Percentiles rank a stretch among this genome's conserved stretches.
These are phyloP conservation scores for Himantopus leucocephalus DNA, from an alignment of 2,113 vertebrate species.

Conservation along the genomic window DNA sequence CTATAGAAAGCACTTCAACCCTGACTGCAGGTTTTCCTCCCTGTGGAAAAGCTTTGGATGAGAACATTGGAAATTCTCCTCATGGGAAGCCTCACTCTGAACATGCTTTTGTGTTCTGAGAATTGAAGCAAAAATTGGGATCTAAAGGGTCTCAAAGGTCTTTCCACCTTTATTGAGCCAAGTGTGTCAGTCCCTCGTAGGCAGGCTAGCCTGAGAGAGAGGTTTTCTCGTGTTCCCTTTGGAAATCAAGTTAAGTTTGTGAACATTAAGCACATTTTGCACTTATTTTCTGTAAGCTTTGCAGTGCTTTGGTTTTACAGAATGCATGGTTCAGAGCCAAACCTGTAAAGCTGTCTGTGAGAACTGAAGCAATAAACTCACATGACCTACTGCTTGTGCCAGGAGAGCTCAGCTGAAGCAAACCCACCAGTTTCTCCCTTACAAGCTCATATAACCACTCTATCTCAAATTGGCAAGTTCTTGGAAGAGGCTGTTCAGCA, in stretches of 20 bases:
- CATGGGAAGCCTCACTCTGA: not conserved
- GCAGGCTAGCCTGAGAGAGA: not conserved
- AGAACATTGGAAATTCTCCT: not conserved
- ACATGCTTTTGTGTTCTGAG: not conserved
- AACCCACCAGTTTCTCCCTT: not conserved
- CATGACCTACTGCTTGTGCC: not conserved
- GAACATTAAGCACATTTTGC: not conserved
- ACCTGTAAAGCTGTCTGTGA: not conserved
- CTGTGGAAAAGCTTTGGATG: not conserved
- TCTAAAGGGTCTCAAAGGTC: not conserved
- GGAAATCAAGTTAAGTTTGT: not conserved
- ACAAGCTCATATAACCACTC: not conserved
- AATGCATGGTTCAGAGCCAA: not conserved
- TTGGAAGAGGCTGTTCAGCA: constrained; percentile 21
- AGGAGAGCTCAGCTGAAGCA: constrained; percentile 1
- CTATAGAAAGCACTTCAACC: not conserved
- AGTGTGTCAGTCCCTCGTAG: not conserved
- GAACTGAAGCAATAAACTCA: constrained; percentile 7
- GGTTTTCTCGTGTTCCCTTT: not conserved
- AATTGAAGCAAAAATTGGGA: not conserved
- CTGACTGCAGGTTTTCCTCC: not conserved
- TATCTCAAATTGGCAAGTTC: not conserved
- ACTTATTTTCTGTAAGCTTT: not conserved
- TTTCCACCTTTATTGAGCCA: not conserved
- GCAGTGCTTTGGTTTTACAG: not conserved